phyloP scores from a whole-genome alignment of 2,797 vertebrate species.

The Coregonus ussuriensis region DNA sequence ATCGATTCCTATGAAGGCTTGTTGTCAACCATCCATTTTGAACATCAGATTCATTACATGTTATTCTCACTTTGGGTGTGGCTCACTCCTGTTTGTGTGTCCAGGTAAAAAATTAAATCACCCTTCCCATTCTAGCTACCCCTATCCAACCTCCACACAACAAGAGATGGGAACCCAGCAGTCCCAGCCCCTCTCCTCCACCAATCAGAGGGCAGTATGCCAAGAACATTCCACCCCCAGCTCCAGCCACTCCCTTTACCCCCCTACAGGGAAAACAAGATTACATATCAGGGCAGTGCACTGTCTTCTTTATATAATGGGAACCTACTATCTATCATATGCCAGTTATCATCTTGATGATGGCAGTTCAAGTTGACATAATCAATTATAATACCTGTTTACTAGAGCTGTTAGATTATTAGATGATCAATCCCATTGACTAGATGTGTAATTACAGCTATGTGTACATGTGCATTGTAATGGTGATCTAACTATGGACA shows the following conservation, averaged over 20 bases:
- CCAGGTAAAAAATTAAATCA: not conserved
- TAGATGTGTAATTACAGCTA: no score
- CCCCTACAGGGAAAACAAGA: not conserved
- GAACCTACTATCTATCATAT: not conserved
- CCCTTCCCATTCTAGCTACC: not conserved
- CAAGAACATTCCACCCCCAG: not conserved
- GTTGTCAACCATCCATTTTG: not conserved
- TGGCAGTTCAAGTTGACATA: not conserved
- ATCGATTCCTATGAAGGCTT: not conserved
- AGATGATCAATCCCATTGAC: no score
- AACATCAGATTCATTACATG: not conserved
- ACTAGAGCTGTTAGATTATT: no score
- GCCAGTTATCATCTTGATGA: not conserved
- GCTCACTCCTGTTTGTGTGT: not conserved
- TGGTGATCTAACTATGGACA: no score
- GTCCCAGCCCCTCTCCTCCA: constrained; percentile 14
- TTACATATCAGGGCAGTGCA: not conserved
- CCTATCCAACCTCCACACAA: not conserved
- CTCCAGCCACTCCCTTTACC: not conserved
- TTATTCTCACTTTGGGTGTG: not conserved
- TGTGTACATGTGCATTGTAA: no score
- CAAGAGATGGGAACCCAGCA: not conserved
- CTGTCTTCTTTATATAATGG: not conserved
- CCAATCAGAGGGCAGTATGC: constrained; percentile 23
- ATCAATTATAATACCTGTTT: not conserved